Percentiles rank a stretch among this genome's conserved stretches.
Evolutionary conservation across 2,113 vertebrate genomes (phyloP).

Genomic region (Nycticorax nycticorax): DNA sequence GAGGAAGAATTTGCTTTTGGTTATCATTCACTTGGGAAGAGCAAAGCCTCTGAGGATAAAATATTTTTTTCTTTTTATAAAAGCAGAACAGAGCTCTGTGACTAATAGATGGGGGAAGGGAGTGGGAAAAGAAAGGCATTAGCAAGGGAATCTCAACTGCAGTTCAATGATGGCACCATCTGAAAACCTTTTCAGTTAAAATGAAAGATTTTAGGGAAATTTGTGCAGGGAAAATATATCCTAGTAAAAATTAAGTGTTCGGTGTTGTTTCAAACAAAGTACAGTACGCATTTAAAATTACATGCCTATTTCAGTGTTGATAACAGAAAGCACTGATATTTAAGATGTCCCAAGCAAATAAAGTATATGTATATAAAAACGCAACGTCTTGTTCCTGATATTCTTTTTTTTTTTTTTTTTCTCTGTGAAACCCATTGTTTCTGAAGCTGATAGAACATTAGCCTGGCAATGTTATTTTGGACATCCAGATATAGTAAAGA

Average conservation of each 20-base stretch:
- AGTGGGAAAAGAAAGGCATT: not conserved
- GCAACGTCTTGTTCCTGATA: rapidly evolving
- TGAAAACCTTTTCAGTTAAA: not conserved
- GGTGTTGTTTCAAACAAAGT: not conserved
- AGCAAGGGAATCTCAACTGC: not conserved
- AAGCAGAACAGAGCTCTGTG: not conserved
- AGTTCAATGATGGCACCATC: not conserved
- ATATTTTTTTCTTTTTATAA: not conserved
- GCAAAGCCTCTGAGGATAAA: not conserved
- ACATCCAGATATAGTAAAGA: not conserved
- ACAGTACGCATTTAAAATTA: not conserved
- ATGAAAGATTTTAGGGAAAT: not conserved
- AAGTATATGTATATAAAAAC: not conserved
- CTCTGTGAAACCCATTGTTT: not conserved
- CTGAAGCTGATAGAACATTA: not conserved
- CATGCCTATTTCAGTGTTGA: not conserved
- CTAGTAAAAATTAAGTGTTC: not conserved
- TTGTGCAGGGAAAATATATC: not conserved
- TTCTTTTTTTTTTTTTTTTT: not conserved
- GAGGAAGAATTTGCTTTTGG: not conserved
- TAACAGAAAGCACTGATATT: not conserved
- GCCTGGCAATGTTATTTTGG: not conserved
- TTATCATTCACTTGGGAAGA: not conserved
- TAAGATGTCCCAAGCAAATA: not conserved
- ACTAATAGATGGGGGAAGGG: not conserved